These are phyloP conservation scores for Notarius quadriscutis DNA, from an alignment of 2,113 vertebrate species.

Conservation along the genomic window DNA sequence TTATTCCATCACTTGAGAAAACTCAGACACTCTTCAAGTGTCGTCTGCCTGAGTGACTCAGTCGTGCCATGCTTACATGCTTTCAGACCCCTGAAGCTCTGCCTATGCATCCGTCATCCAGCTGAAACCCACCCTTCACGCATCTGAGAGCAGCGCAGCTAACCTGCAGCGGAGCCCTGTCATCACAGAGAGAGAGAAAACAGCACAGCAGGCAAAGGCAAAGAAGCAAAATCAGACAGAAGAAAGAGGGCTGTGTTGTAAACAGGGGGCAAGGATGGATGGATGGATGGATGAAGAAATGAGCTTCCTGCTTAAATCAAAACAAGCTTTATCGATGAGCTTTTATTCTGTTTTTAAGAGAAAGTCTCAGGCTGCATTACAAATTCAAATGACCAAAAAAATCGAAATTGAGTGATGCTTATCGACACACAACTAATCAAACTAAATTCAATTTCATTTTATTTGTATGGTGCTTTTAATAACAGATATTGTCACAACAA, in stretches of 20 bases:
- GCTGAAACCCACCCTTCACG: constrained; percentile 29
- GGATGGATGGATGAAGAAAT: background rate
- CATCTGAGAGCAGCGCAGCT: constrained; percentile 61
- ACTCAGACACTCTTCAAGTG: background rate
- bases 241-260: background rate
- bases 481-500: background rate
- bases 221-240: background rate
- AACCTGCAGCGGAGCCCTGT: constrained; percentile 48
- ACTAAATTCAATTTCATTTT: background rate
- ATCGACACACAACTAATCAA: background rate
- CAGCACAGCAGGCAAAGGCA: background rate
- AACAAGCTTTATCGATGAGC: constrained; percentile 15
- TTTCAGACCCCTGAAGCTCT: constrained; percentile 29
- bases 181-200: background rate
- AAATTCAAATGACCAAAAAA: background rate
- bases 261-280: background rate
- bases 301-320: constrained; percentile 1
- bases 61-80: background rate
- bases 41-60: background rate
- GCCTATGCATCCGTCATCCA: constrained; percentile 37
- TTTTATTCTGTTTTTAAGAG: background rate
- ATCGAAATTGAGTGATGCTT: background rate
- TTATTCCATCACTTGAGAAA: constrained; percentile 8
- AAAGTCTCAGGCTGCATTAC: background rate
- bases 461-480: background rate